Evolutionary conservation across 2,113 vertebrate species (phyloP).

Genomic region (Leptobrachium ailaonicum): DNA sequence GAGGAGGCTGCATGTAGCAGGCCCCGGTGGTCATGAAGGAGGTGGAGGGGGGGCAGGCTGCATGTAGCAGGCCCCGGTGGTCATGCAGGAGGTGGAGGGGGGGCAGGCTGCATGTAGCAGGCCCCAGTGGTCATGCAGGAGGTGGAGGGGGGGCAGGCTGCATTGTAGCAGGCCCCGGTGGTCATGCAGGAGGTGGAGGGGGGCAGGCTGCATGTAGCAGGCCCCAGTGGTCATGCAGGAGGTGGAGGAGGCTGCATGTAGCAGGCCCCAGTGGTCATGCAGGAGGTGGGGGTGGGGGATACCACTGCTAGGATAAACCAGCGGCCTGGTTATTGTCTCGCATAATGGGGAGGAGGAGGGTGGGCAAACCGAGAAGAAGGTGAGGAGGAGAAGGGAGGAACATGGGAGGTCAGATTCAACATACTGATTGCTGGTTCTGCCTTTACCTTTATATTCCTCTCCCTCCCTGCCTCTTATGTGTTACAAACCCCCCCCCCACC

Average conservation of each 20-base stretch:
- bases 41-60: too few relatives aligned
- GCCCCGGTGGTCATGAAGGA: too few relatives aligned
- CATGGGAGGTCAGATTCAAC: not conserved
- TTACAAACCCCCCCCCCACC: too few relatives aligned
- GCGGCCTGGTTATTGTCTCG: constrained; percentile 24
- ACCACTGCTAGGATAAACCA: not conserved
- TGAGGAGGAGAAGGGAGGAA: not conserved
- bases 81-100: too few relatives aligned
- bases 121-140: too few relatives aligned
- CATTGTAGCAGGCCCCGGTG: too few relatives aligned
- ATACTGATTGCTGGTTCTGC: not conserved
- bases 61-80: too few relatives aligned
- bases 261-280: not conserved
- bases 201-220: constrained; percentile 15
- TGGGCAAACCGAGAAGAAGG: too few relatives aligned
- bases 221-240: not conserved
- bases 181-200: not conserved
- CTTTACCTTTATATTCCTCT: not conserved
- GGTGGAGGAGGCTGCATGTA: constrained; percentile 16
- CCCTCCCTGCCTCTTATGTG: too few relatives aligned
- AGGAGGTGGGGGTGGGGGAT: not conserved
- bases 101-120: too few relatives aligned
- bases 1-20: too few relatives aligned
- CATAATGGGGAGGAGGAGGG: not conserved
- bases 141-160: too few relatives aligned